These are phyloP conservation scores for Panurus biarmicus DNA, from an alignment of 2,113 vertebrate genomes.

Conservation along the genomic window DNA sequence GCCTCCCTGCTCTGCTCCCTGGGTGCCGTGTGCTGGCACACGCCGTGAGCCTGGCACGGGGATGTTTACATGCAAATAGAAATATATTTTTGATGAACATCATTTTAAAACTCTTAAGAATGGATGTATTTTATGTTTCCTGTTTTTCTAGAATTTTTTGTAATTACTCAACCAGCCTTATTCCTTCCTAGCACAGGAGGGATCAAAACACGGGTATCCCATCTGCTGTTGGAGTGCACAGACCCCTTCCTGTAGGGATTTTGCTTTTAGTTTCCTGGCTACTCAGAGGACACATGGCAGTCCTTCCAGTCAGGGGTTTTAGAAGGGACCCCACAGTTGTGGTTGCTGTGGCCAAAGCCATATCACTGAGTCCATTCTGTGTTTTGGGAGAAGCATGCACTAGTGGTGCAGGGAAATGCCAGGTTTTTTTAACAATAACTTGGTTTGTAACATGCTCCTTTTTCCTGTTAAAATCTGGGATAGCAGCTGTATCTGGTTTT, in stretches of 20 bases:
- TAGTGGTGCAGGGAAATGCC: not conserved
- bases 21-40: not conserved
- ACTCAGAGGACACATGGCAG: accelerated
- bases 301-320: not conserved
- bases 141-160: not conserved
- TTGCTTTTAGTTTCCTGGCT: not conserved
- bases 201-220: not conserved
- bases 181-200: not conserved
- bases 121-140: not conserved
- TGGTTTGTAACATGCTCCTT: not conserved
- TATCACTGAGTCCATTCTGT: accelerated
- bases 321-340: not conserved
- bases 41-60: not conserved
- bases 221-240: not conserved
- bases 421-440: not conserved
- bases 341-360: not conserved
- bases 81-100: not conserved
- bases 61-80: not conserved
- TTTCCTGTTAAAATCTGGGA: not conserved
- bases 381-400: accelerated
- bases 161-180: not conserved
- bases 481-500: not conserved
- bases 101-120: not conserved
- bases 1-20: not conserved
- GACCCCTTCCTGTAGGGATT: not conserved